Evolutionary conservation across 2,797 vertebrate genomes (phyloP), one percentile per base, ranked within the genome.

Genomic region (Gallinago stenura): DNA sequence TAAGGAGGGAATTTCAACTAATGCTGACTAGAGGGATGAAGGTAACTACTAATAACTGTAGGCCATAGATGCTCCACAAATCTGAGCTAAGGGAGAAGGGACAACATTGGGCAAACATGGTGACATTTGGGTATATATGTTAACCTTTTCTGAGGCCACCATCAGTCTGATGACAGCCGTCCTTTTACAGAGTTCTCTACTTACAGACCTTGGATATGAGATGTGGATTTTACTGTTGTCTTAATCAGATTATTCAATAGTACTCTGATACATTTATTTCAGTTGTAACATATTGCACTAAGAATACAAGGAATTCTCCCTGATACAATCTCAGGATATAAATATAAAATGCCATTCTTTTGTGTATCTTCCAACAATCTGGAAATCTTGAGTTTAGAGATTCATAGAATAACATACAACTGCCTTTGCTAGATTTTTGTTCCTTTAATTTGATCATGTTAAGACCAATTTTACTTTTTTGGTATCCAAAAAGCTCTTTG

Each of bases 1-100:
- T 91, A 72, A 66, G 94, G 89, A 79, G n/a, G 24, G 72, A 61
- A 87, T 83, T 91, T 85, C 80, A 66, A 30, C 80, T 88, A 94
- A 94, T 64, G 92, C 82, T 95, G 94, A 78, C 96, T n/a, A 56
- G 72, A 83, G 69, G 62, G 72, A 64, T 82, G 92, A 90, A 54
- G n/a, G 54, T 86, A 92, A 81, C 72, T 68, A 16, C 83, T 75
- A 86, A 76, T 80, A 83, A 85, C 83, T 83, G 46, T 80, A 92
- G 90, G 58, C 81, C 70, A 82, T 68, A 82, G 89, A 87, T 95
- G 89, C 70, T 95, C 53, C 73, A 87, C 73, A 83, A 89, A 83
- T 90, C n/a, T 92, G 81, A 95, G 76, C 83, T 86, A 93, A 61
- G 61, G 37, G 37, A 37, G 37, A 37, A 37, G 37, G 37, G 50